A percentile compares a stretch with the other conserved stretches of the same genome.
Conservation (phyloP, 2,113 vertebrate genomes). For the Myiozetetes cayanensis region DNA sequence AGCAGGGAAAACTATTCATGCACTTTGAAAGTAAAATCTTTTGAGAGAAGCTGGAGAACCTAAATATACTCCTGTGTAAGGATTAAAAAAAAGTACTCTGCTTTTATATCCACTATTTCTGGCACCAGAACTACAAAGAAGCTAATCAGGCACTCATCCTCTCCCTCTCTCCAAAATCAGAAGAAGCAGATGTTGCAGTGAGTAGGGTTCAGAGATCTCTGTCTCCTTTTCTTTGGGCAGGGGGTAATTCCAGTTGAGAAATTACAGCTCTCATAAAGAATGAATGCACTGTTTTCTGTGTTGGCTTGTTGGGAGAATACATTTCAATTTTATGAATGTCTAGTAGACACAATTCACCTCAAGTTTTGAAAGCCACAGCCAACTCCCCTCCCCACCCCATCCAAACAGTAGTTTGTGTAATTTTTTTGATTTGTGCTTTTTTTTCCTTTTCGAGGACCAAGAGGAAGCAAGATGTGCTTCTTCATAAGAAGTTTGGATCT, state of each 20-base stretch:
- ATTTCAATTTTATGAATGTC: not conserved
- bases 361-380: not conserved
- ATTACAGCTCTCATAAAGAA: not conserved
- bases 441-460: not conserved
- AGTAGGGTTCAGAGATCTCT: not conserved
- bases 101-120: not conserved
- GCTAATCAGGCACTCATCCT: not conserved
- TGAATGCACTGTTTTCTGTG: not conserved
- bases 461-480: not conserved
- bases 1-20: not conserved
- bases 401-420: not conserved
- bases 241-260: not conserved
- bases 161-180: not conserved
- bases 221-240: not conserved
- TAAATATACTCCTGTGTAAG: not conserved
- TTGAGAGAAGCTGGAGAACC: not conserved
- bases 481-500: not conserved
- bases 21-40: not conserved
- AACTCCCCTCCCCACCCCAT: not conserved
- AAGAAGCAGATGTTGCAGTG: not conserved
- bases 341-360: not conserved
- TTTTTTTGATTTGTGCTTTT: not conserved
- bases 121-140: not conserved
- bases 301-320: not conserved
- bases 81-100: no score